These are phyloP conservation scores for Maniola hyperantus DNA, from an alignment of 2,888 invertebrate genomes.

Conservation along the genomic window DNA sequence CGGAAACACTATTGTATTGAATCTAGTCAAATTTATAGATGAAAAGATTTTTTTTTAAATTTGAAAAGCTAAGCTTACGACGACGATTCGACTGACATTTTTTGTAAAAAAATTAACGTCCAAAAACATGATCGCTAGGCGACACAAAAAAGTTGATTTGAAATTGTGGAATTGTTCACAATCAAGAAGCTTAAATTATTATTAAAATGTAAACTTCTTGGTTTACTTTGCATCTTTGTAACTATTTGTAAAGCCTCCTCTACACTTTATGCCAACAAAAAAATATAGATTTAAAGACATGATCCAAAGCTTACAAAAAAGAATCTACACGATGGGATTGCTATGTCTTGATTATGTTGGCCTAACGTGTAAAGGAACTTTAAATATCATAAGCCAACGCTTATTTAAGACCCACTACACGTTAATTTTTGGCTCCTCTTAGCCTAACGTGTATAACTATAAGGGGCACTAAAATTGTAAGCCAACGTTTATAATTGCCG, in stretches of 20 bases:
- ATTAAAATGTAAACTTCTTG: slow-evolving; percentile 4
- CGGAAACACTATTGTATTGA: slow-evolving; percentile 66
- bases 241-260: slow-evolving; percentile 53
- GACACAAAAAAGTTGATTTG: slow-evolving; percentile 72
- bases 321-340: background rate
- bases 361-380: slow-evolving; percentile 1
- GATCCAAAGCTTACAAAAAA: background rate
- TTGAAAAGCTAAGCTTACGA: slow-evolving; percentile 61
- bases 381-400: slow-evolving; percentile 10
- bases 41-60: slow-evolving; percentile 43
- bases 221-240: slow-evolving; percentile 59
- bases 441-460: background rate
- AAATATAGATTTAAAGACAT: background rate
- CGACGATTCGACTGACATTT: slow-evolving; percentile 74
- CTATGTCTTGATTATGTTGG: slow-evolving; percentile 1
- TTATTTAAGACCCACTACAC: slow-evolving; percentile 1
- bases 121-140: slow-evolving; percentile 72
- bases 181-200: background rate
- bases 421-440: background rate
- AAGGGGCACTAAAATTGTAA: background rate
- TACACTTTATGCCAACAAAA: slow-evolving; percentile 10
- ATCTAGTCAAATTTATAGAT: slow-evolving; percentile 80
- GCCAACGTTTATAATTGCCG: background rate
- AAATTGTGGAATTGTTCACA: slow-evolving; percentile 77
- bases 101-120: slow-evolving; percentile 67